Evolutionary conservation across 2,888 invertebrate species (phyloP).

Genomic region (Tridacna gigas): DNA sequence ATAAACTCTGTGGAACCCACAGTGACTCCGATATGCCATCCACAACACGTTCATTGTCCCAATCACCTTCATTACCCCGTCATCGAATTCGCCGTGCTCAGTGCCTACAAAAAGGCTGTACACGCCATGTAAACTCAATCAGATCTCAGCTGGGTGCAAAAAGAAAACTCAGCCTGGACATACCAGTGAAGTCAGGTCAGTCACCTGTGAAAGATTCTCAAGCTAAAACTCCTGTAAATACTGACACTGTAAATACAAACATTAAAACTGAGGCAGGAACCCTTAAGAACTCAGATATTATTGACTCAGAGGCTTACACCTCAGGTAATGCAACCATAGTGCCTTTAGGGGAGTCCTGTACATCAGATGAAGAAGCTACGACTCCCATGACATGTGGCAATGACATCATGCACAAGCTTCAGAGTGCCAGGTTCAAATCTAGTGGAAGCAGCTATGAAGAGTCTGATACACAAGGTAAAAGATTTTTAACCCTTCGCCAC

Average conservation of each 20-base stretch:
- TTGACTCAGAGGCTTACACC: conserved; percentile 39
- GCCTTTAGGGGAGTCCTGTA: conserved; percentile 62
- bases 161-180: conserved; percentile 69
- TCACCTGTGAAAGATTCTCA: conserved; percentile 17
- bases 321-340: conserved; percentile 57
- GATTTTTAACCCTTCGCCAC: not conserved
- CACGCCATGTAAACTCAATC: conserved; percentile 60
- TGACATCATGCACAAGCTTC: conserved; percentile 57
- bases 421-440: conserved; percentile 66
- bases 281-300: conserved; percentile 20
- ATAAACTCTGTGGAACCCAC: conserved; percentile 86
- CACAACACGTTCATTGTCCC: conserved; percentile 47
- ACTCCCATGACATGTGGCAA: conserved; percentile 48
- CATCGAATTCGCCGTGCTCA: conserved; percentile 59
- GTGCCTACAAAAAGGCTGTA: conserved; percentile 58
- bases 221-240: conserved; percentile 45
- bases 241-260: conserved; percentile 35
- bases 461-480: conserved; percentile 65
- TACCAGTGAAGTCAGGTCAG: conserved; percentile 24
- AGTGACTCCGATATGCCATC: conserved; percentile 67
- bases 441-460: conserved; percentile 68
- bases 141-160: conserved; percentile 69
- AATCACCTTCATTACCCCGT: conserved; percentile 70
- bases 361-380: conserved; percentile 61
- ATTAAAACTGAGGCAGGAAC: conserved; percentile 8